phyloP scores from a whole-genome alignment of 2,888 invertebrate genomes.

The Sepioteuthis lessoniana region DNA sequence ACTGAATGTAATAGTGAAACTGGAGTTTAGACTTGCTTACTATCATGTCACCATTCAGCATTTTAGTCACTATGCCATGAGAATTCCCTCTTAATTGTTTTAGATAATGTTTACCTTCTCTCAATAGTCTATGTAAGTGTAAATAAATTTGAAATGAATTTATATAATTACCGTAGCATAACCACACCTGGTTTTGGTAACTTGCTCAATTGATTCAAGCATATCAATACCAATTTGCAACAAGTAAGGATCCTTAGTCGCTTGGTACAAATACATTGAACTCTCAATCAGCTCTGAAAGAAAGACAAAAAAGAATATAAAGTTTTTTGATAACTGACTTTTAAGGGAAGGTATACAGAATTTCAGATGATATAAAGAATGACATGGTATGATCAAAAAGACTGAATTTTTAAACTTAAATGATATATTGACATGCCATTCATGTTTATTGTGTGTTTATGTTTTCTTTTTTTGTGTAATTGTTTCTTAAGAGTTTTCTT shows the following conservation, averaged over 20 bases:
- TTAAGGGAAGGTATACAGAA: not conserved
- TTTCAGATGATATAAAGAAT: slow-evolving; percentile 15
- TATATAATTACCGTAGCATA: slow-evolving; percentile 88
- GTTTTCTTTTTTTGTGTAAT: no score
- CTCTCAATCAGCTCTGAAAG: slow-evolving; percentile 90
- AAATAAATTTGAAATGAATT: not conserved
- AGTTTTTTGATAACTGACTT: not conserved
- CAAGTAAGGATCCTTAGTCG: slow-evolving; percentile 93
- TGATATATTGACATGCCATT: no score
- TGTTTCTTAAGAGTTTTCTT: no score
- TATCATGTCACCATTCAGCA: no score
- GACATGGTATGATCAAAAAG: no score
- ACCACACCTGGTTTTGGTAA: slow-evolving; percentile 93
- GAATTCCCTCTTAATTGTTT: no score
- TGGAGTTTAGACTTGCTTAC: no score
- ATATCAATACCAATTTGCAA: slow-evolving; percentile 95
- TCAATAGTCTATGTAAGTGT: not conserved
- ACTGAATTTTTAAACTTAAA: no score
- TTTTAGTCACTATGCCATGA: no score
- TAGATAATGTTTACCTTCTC: not conserved
- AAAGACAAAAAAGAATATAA: slow-evolving; percentile 41
- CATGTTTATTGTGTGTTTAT: no score
- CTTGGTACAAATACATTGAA: slow-evolving; percentile 94
- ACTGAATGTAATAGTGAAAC: no score
- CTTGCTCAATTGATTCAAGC: slow-evolving; percentile 92